These are phyloP conservation scores for Ferrisia virgata DNA, from an alignment of 2,888 invertebrate species.

Conservation along the genomic window DNA sequence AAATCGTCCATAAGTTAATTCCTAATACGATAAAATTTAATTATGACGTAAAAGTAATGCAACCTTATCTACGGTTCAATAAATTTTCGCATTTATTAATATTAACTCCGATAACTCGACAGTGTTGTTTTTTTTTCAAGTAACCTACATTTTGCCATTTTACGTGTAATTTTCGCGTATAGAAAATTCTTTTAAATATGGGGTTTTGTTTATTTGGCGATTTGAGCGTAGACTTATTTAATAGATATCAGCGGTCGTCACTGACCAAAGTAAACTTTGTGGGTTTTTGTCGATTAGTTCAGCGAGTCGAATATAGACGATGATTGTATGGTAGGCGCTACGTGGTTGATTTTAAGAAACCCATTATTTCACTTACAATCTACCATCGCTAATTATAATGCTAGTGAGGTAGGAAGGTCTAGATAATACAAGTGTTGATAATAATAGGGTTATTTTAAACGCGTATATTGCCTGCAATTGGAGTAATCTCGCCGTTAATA, in stretches of 20 bases:
- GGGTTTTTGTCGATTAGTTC: background rate
- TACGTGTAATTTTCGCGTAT: background rate
- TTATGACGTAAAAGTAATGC: too few species aligned
- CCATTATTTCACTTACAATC: background rate
- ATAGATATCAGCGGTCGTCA: background rate
- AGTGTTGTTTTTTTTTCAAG: background rate
- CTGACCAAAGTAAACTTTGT: background rate
- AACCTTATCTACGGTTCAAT: background rate
- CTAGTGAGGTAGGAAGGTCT: too few species aligned
- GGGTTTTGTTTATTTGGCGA: too few species aligned
- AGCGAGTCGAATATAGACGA: background rate
- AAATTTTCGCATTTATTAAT: background rate
- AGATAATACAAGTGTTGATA: background rate
- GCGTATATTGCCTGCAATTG: background rate
- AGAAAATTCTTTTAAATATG: too few species aligned
- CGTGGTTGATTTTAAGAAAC: background rate
- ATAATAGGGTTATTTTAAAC: background rate
- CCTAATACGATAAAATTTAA: background rate
- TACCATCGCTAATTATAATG: background rate
- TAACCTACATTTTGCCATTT: background rate
- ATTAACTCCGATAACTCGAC: background rate
- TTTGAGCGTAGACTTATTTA: too few species aligned
- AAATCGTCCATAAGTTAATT: background rate
- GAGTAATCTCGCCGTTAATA: too few species aligned
- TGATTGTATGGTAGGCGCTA: background rate